Base-by-base conservation (phyloP, 2,113 vertebrate genomes). In the Microtus oregoni region DNA sequence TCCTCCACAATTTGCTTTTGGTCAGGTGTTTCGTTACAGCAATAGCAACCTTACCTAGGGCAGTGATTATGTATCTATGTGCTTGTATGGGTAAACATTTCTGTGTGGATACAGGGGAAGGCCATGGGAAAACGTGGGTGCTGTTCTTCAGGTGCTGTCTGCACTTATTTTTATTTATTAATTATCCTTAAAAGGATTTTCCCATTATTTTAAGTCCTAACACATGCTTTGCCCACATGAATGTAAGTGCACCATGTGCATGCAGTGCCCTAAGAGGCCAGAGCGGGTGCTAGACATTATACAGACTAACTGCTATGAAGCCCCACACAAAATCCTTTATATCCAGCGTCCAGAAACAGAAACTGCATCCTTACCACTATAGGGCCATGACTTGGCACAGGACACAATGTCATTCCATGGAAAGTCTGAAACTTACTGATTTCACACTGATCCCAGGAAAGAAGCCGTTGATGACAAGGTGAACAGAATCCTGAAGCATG, bases 391-490 rank as follows among this genome's bases (percentile, higher is more conserved):
- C 70, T 0, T 44, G 38, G 68, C 28, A 65, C 30, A 41, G 38
- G 12, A 83, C 38, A 73, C 35, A 70, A 24, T 92, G 13, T 67
- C 47, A 92, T 92, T 89, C 5, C 77, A 8, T 87, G 30, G 17
- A 79, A 83, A 83, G 82, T 97, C 96, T 65, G 50, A 92, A 95
- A 97, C 99, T 98, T 97, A 99, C 99, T 78, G 99, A 99, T 99
- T 99, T 99, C 68, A 99, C 98, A 81, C 99, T 99, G 91, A 99
- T 99, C 96, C 99, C 99, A 81, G 99, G 99, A 96, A 99, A 99
- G 97, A 99, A 99, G 90, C 99, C 99, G 41, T 99, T 99, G 98
- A 99, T 98, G 97, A 99, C 99, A 89, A 99, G 95, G 90, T 99
- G 99, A 94, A 99, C 81, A 81, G 98, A 98, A 96, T 99, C 97